Conservation (phyloP, 2,888 invertebrate species). For the Tipula lateralis region DNA sequence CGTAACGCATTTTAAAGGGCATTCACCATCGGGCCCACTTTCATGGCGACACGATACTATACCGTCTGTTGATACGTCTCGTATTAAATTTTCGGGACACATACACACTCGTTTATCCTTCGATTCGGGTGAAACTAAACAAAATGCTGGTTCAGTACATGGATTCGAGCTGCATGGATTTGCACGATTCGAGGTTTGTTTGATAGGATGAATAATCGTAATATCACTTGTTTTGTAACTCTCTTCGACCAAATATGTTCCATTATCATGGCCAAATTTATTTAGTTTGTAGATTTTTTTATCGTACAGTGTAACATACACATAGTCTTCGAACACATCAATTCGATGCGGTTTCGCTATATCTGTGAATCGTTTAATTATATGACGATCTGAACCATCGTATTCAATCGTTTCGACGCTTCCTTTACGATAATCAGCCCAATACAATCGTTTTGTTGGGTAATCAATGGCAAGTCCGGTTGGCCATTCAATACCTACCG, state of each 20-base stretch:
- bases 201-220: constrained; percentile 61
- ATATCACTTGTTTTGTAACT: constrained; percentile 59
- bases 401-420: constrained; percentile 64
- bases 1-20: constrained; percentile 56
- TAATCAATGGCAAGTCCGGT: constrained; percentile 71
- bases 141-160: constrained; percentile 61
- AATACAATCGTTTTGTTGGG: constrained; percentile 70
- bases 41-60: constrained; percentile 43
- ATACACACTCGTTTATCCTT: constrained; percentile 50
- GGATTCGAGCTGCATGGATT: constrained; percentile 58
- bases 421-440: constrained; percentile 75
- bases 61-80: constrained; percentile 38
- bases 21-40: constrained; percentile 45
- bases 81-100: constrained; percentile 54
- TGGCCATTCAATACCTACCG: constrained; percentile 63
- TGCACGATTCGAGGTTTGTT: constrained; percentile 54
- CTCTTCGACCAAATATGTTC: constrained; percentile 54
- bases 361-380: constrained; percentile 54
- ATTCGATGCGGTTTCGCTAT: constrained; percentile 62
- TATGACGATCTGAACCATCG: constrained; percentile 63
- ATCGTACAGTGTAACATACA: constrained; percentile 63
- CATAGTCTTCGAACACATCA: constrained; percentile 67
- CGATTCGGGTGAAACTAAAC: constrained; percentile 52
- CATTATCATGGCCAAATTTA: constrained; percentile 60
- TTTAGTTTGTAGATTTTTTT: constrained; percentile 60